Evolutionary conservation across 2,113 vertebrate genomes (phyloP).

Genomic region (Muscicapa adusta): DNA sequence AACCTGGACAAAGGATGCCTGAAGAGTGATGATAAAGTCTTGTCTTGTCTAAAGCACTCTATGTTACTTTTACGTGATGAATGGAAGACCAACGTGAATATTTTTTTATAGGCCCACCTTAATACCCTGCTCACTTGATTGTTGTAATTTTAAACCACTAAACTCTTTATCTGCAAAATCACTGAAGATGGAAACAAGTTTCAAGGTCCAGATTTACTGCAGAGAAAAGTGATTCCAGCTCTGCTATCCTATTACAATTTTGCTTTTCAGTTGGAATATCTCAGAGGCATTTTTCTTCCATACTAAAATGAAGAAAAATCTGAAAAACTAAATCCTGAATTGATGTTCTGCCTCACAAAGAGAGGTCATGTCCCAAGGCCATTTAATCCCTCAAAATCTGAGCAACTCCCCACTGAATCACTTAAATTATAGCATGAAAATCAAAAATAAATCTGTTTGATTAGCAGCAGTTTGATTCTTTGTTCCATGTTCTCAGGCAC

Average conservation of each 20-base stretch:
- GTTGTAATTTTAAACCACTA: not conserved
- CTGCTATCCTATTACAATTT: not conserved
- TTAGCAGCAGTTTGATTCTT: not conserved
- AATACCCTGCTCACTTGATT: not conserved
- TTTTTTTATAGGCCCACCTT: not conserved
- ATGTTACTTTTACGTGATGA: not conserved
- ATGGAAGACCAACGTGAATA: not conserved
- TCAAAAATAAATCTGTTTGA: not conserved
- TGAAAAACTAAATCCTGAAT: not conserved
- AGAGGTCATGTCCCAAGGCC: not conserved
- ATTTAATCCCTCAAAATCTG: not conserved
- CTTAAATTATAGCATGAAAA: not conserved
- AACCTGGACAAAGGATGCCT: not conserved
- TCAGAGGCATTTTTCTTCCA: not conserved
- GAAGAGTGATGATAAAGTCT: not conserved
- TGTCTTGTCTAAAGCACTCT: not conserved
- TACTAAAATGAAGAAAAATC: not conserved
- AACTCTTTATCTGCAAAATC: not conserved
- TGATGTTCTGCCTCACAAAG: not conserved
- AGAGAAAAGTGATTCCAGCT: not conserved
- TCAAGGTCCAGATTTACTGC: not conserved
- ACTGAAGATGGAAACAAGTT: not conserved
- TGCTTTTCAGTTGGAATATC: not conserved
- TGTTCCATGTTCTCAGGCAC: not conserved
- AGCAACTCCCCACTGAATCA: not conserved